A percentile compares a stretch with the other conserved stretches of the same genome.
Conservation (phyloP, 2,888 invertebrate species). For the Spialia ferax region DNA sequence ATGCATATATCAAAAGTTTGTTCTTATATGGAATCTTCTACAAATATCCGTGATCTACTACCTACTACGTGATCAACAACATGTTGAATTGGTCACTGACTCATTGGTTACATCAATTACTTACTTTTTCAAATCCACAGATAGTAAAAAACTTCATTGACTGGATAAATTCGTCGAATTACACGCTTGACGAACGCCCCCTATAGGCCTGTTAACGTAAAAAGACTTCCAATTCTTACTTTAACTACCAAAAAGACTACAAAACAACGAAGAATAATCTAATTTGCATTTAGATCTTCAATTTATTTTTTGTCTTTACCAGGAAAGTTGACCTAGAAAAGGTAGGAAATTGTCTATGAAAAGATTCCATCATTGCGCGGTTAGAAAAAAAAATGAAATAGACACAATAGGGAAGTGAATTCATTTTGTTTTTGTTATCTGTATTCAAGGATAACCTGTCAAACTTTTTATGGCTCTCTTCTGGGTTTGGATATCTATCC, state of each 20-base stretch:
- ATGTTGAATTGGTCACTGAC: no score
- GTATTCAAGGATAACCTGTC: no score
- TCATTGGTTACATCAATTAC: background rate
- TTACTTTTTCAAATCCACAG: background rate
- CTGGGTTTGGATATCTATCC: no score
- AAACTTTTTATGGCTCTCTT: no score
- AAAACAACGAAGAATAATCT: slow-evolving; percentile 7
- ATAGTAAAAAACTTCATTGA: slow-evolving; percentile 4
- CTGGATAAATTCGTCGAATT: background rate
- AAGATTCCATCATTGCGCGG: background rate
- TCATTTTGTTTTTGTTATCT: no score
- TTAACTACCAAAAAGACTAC: background rate
- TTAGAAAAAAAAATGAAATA: background rate
- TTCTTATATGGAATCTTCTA: no score
- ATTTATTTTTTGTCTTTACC: slow-evolving; percentile 1
- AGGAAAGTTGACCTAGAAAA: slow-evolving; percentile 3
- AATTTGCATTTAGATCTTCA: background rate
- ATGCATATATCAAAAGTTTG: no score
- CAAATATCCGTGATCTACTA: no score
- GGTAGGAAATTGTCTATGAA: slow-evolving; percentile 4
- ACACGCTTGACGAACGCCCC: background rate
- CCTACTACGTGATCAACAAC: background rate
- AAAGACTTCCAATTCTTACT: slow-evolving; percentile 1
- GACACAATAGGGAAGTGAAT: background rate
- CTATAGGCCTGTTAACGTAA: background rate